Percentiles rank a stretch among this genome's conserved stretches.
Conservation (phyloP, 2,113 vertebrate genomes). For the Galeopterus variegatus region DNA sequence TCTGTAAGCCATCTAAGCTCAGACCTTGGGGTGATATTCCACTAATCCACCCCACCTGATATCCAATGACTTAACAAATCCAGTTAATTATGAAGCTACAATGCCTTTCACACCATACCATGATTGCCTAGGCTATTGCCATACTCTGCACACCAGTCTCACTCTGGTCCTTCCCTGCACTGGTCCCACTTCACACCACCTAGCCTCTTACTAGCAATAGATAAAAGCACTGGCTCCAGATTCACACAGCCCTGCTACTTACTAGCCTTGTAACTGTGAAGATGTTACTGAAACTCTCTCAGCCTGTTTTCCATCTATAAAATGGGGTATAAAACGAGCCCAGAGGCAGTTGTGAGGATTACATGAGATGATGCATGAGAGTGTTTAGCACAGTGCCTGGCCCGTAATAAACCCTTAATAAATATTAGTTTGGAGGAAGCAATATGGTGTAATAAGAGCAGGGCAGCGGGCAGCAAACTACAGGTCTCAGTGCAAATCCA, state of each 20-base stretch:
- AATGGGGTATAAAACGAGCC: background rate
- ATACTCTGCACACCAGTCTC: background rate
- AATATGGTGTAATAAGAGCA: background rate
- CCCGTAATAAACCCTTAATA: background rate
- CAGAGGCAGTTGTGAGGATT: background rate
- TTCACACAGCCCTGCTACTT: background rate
- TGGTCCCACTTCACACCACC: rapidly evolving
- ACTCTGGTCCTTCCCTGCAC: background rate
- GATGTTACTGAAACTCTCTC: background rate
- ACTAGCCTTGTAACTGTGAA: background rate
- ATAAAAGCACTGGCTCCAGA: background rate
- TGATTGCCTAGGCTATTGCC: background rate
- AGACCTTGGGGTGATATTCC: background rate
- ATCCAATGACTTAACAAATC: background rate
- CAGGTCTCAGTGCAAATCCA: background rate
- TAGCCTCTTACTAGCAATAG: background rate
- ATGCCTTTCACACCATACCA: background rate
- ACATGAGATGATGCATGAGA: background rate
- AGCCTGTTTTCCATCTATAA: conserved; percentile 4
- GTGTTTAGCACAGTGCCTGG: background rate
- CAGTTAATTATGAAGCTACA: background rate
- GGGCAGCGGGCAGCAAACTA: background rate
- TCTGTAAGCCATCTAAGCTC: background rate
- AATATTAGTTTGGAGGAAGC: background rate
- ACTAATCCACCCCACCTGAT: background rate